A percentile compares a stretch with the other conserved stretches of the same genome.
These are phyloP conservation scores for Torymus texanus DNA, from an alignment of 2,888 invertebrate genomes.

Conservation along the genomic window DNA sequence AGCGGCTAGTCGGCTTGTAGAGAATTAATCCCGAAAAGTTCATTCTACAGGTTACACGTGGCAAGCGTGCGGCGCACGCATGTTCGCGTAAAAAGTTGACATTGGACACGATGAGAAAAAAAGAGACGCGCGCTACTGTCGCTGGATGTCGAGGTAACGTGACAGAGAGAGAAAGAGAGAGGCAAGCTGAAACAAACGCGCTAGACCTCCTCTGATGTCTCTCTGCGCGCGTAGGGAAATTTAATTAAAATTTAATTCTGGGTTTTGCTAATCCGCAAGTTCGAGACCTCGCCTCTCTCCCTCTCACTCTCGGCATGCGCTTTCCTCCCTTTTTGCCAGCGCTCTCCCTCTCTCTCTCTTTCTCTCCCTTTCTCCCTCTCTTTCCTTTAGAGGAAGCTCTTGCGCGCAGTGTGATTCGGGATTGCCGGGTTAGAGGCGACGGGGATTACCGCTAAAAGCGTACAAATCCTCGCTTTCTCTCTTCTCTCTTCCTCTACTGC, in stretches of 20 bases:
- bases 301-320: slow-evolving; percentile 22
- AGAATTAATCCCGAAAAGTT: slow-evolving; percentile 48
- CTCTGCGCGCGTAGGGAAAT: slow-evolving; percentile 57
- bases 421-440: slow-evolving; percentile 59
- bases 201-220: not conserved
- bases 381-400: slow-evolving; percentile 16
- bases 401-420: slow-evolving; percentile 62
- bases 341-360: not conserved
- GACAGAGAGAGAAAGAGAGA: not conserved
- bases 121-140: not conserved
- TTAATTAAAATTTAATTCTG: slow-evolving; percentile 72
- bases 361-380: slow-evolving; percentile 14
- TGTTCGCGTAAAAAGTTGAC: slow-evolving; percentile 46
- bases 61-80: not conserved
- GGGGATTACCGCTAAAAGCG: slow-evolving; percentile 72
- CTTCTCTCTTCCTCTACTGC: slow-evolving; percentile 9
- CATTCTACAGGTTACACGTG: slow-evolving; percentile 45
- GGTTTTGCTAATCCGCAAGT: slow-evolving; percentile 68
- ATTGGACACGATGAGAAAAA: slow-evolving; percentile 28
- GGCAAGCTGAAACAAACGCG: slow-evolving; percentile 24
- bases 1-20: slow-evolving; percentile 13
- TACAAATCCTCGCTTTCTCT: slow-evolving; percentile 69
- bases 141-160: too few species aligned
- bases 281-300: slow-evolving; percentile 54
- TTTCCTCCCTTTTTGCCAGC: slow-evolving; percentile 11